These are phyloP conservation scores for Melanotaenia trifasciata DNA, from an alignment of 2,797 vertebrate genomes.

Conservation along the genomic window DNA sequence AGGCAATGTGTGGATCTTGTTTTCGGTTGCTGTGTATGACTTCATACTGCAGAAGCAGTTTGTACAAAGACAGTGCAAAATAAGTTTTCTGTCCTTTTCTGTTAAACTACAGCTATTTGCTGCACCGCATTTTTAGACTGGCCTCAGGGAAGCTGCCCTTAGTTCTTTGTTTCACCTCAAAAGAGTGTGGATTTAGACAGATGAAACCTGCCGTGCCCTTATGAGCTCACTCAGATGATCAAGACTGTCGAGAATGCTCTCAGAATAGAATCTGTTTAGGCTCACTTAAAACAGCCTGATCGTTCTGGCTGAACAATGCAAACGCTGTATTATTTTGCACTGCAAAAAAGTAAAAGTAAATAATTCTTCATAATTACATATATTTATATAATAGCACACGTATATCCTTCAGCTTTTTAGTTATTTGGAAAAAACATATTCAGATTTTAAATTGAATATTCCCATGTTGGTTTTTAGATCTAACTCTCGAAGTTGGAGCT, in stretches of 20 bases:
- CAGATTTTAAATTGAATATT: background rate
- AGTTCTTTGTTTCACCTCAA: slow-evolving; percentile 13
- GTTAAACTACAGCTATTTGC: background rate
- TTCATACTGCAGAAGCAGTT: slow-evolving; percentile 8
- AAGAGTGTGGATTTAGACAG: slow-evolving; percentile 23
- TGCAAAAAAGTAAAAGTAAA: background rate
- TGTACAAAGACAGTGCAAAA: slow-evolving; percentile 10
- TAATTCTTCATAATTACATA: background rate
- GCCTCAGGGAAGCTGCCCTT: background rate
- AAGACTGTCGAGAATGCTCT: slow-evolving; percentile 9
- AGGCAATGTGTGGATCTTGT: background rate
- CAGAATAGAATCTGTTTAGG: slow-evolving; percentile 22
- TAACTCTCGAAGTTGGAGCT: background rate
- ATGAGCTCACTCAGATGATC: slow-evolving; percentile 25
- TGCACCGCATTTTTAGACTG: background rate
- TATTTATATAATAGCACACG: background rate
- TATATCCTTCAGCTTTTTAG: background rate
- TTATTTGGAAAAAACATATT: background rate
- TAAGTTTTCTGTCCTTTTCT: slow-evolving; percentile 8
- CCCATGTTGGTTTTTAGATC: background rate
- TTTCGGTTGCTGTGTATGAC: slow-evolving; percentile 8
- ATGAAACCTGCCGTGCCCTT: slow-evolving; percentile 28
- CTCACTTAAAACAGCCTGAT: slow-evolving; percentile 10
- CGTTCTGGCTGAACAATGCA: slow-evolving; percentile 7
- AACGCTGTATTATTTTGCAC: background rate